phyloP scores from a whole-genome alignment of 2,113 vertebrate species.

The Seriola dumerili region DNA sequence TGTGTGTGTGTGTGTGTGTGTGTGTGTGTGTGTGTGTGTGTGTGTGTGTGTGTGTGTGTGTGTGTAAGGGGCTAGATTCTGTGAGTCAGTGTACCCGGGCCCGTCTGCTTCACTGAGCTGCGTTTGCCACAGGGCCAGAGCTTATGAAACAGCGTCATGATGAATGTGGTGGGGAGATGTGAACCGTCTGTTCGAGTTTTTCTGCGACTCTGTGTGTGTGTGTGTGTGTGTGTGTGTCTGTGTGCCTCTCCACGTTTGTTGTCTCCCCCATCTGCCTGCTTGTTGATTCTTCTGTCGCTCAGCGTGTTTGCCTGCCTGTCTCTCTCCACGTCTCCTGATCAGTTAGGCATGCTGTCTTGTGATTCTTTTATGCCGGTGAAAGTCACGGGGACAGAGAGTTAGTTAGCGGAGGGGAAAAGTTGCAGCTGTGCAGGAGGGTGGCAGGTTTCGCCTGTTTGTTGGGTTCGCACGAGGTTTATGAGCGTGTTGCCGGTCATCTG shows the following conservation, averaged over 20 bases:
- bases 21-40: slow-evolving; percentile 4
- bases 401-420: neutral
- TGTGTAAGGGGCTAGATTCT: slow-evolving; percentile 24
- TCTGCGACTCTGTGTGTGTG: neutral
- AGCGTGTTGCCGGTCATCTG: slow-evolving; percentile 28
- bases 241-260: slow-evolving; percentile 13
- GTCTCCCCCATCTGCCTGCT: neutral
- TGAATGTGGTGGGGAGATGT: slow-evolving; percentile 67
- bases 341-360: slow-evolving; percentile 49
- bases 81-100: slow-evolving; percentile 65
- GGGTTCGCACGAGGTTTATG: slow-evolving; percentile 41
- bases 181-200: slow-evolving; percentile 36
- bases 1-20: too few relatives aligned
- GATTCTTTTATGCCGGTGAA: slow-evolving; percentile 27
- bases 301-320: neutral
- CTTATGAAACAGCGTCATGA: slow-evolving; percentile 70
- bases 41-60: slow-evolving; percentile 6
- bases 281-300: slow-evolving; percentile 12
- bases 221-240: slow-evolving; percentile 1
- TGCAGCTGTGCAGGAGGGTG: neutral
- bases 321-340: slow-evolving; percentile 25
- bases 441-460: slow-evolving; percentile 22
- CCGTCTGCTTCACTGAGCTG: slow-evolving; percentile 58
- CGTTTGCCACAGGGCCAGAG: slow-evolving; percentile 63
- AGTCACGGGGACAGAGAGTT: slow-evolving; percentile 28